phyloP scores from a whole-genome alignment of 2,113 vertebrate genomes.

The Prochilodus magdalenae region DNA sequence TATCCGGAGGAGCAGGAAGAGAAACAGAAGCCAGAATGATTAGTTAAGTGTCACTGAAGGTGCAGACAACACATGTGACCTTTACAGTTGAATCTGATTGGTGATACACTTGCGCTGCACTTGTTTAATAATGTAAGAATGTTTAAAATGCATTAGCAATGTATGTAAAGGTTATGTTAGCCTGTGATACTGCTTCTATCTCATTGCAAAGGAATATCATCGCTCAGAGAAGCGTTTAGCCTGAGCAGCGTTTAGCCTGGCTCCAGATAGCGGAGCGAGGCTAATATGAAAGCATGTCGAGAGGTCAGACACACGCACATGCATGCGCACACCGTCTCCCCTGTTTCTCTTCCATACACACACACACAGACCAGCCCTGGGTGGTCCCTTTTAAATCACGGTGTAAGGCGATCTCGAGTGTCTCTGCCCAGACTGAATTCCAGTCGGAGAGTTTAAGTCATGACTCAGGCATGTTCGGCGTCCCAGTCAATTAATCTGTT shows the following conservation, averaged over 20 bases:
- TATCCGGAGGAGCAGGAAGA: slow-evolving; percentile 8
- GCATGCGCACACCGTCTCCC: neutral
- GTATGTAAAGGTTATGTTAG: neutral
- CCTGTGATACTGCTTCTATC: neutral
- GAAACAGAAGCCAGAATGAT: neutral
- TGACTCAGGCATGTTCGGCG: too few species aligned
- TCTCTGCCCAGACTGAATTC: neutral
- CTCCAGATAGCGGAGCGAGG: slow-evolving; percentile 16
- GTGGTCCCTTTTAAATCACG: neutral
- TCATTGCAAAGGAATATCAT: neutral
- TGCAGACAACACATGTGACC: neutral
- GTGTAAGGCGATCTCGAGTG: neutral
- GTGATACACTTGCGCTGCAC: neutral
- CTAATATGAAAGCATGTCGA: neutral
- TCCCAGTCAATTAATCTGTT: neutral
- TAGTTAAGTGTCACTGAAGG: slow-evolving; percentile 4
- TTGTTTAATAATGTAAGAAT: neutral
- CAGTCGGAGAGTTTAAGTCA: neutral
- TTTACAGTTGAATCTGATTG: neutral
- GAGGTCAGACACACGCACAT: neutral
- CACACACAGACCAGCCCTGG: neutral
- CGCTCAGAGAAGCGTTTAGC: slow-evolving; percentile 8
- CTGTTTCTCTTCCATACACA: neutral
- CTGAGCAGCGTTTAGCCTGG: neutral
- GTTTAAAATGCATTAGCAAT: neutral